Percentiles rank a stretch among this genome's conserved stretches.
These are phyloP conservation scores for Anoncus sp. DNA, from an alignment of 2,888 invertebrate genomes.

Conservation along the genomic window DNA sequence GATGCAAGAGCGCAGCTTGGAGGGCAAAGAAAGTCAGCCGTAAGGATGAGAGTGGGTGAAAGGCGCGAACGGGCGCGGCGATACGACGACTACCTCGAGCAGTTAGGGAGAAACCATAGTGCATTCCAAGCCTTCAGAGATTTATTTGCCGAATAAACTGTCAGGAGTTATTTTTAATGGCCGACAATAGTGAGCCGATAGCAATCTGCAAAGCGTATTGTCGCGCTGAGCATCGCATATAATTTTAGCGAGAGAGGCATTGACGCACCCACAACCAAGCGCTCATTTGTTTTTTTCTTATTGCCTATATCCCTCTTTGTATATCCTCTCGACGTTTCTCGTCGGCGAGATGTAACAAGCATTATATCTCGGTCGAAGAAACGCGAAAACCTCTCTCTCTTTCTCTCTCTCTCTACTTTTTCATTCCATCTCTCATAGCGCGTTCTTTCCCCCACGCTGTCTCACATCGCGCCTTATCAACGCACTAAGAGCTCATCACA, in stretches of 20 bases:
- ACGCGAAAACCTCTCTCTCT: not conserved
- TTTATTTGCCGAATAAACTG: conserved; percentile 78
- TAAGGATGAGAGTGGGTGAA: no score
- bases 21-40: no score
- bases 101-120: not conserved
- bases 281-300: conserved; percentile 15
- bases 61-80: not conserved
- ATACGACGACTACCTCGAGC: not conserved
- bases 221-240: conserved; percentile 40
- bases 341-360: not conserved
- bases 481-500: conserved; percentile 28
- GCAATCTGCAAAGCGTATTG: conserved; percentile 75
- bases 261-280: conserved; percentile 44
- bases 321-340: not conserved
- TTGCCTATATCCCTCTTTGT: not conserved
- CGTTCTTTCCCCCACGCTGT: conserved; percentile 8
- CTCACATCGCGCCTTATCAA: conserved; percentile 28
- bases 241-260: conserved; percentile 35
- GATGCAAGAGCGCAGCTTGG: no score
- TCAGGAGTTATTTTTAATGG: conserved; percentile 78
- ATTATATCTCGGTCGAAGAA: not conserved
- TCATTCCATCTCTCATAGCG: not conserved
- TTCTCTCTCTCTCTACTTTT: not conserved
- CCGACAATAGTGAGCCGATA: conserved; percentile 76
- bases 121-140: conserved; percentile 67